A percentile compares a stretch with the other conserved stretches of the same genome.
Evolutionary conservation across 1,140 invertebrate species (phyloP).

Genomic region (Nebria ingens): DNA sequence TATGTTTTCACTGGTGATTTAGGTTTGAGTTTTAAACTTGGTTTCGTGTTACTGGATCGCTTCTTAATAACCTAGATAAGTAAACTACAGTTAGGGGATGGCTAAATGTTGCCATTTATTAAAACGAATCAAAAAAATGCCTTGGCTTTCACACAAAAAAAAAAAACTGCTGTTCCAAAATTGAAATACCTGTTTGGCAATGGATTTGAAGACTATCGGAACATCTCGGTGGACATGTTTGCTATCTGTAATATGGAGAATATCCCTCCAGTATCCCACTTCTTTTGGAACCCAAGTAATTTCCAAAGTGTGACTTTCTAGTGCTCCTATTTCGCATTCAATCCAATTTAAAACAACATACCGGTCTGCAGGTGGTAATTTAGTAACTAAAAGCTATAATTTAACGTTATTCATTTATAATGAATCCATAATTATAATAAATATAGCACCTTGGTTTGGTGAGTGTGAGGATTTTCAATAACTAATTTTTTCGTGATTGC

Average conservation of each 20-base stretch:
- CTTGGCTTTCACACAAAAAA: background rate
- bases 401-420: slow-evolving; percentile 9
- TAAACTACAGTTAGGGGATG: no score
- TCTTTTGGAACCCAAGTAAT: slow-evolving; percentile 49
- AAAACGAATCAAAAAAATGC: background rate
- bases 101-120: background rate
- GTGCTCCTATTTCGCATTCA: slow-evolving; percentile 36
- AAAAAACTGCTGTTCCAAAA: no score
- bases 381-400: slow-evolving; percentile 48
- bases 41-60: background rate
- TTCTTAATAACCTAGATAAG: no score
- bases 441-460: slow-evolving; percentile 41
- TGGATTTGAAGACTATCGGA: slow-evolving; percentile 47
- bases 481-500: slow-evolving; percentile 39
- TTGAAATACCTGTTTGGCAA: slow-evolving; percentile 16
- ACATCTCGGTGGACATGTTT: slow-evolving; percentile 54
- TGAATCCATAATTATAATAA: background rate
- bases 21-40: no score
- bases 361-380: slow-evolving; percentile 44
- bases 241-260: slow-evolving; percentile 48
- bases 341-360: slow-evolving; percentile 41
- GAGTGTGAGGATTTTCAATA: slow-evolving; percentile 45
- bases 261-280: slow-evolving; percentile 46
- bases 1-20: no score
- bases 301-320: slow-evolving; percentile 38